phyloP scores from a whole-genome alignment of 2,888 invertebrate genomes.

The Leucozona laternaria region DNA sequence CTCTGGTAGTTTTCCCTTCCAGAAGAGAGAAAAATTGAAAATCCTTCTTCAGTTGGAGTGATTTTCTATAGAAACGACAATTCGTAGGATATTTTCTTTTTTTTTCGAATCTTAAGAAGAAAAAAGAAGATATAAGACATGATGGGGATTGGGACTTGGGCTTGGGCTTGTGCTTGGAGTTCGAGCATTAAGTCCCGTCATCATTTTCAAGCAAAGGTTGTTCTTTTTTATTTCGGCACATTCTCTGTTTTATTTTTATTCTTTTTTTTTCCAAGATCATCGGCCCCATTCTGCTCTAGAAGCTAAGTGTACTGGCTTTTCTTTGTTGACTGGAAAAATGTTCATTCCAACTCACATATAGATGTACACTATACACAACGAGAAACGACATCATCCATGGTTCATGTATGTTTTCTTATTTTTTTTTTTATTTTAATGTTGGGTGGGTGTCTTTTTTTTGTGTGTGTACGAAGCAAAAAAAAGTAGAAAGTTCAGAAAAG shows the following conservation, averaged over 20 bases:
- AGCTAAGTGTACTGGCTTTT: slow-evolving; percentile 49
- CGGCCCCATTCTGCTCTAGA: slow-evolving; percentile 55
- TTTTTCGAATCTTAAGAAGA: slow-evolving; percentile 20
- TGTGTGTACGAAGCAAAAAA: slow-evolving; percentile 28
- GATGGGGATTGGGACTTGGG: slow-evolving; percentile 26
- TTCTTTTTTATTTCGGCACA: slow-evolving; percentile 47
- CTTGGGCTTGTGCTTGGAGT: slow-evolving; percentile 42
- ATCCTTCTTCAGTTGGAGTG: slow-evolving; percentile 67
- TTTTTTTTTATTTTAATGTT: slow-evolving; percentile 23
- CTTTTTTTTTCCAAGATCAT: slow-evolving; percentile 41
- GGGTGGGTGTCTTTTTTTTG: slow-evolving; percentile 59
- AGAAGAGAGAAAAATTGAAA: slow-evolving; percentile 60
- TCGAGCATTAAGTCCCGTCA: slow-evolving; percentile 66
- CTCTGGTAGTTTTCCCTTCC: slow-evolving; percentile 45
- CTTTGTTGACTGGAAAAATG: slow-evolving; percentile 71
- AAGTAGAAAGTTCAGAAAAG: slow-evolving; percentile 71
- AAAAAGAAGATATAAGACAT: slow-evolving; percentile 25
- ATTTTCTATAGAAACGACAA: slow-evolving; percentile 65
- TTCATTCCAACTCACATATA: slow-evolving; percentile 39
- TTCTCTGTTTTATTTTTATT: slow-evolving; percentile 32
- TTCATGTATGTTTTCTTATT: slow-evolving; percentile 21
- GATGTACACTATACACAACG: background rate
- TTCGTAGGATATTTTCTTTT: slow-evolving; percentile 33
- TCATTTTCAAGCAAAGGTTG: slow-evolving; percentile 61
- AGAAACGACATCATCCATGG: slow-evolving; percentile 26